phyloP scores from a whole-genome alignment of 1,140 invertebrate species.

The Hyphantria cunea region DNA sequence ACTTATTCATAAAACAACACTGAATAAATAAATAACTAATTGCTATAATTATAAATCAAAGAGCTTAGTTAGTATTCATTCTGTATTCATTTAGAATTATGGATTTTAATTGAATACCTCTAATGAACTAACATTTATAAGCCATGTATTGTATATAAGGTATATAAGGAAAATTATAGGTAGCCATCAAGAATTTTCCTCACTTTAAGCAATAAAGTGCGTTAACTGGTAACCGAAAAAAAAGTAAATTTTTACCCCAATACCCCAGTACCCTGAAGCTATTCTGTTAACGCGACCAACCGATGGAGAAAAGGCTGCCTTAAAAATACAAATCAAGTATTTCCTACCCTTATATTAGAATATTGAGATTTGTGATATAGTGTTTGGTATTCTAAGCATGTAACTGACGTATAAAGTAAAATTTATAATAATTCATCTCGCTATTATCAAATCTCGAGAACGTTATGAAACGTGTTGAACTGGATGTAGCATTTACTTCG shows the following conservation, averaged over 20 bases:
- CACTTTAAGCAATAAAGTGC: background rate
- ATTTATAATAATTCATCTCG: conserved; percentile 22
- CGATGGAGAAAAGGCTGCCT: background rate
- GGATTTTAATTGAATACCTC: too few relatives aligned
- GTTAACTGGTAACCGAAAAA: background rate
- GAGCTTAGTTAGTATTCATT: too few relatives aligned
- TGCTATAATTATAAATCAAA: too few relatives aligned
- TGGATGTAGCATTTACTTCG: background rate
- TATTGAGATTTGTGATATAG: conserved; percentile 4
- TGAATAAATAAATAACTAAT: too few relatives aligned
- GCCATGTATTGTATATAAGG: too few relatives aligned
- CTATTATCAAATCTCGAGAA: conserved; percentile 9
- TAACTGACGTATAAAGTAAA: conserved; percentile 11
- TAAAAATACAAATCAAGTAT: conserved; percentile 18
- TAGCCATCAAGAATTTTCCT: background rate
- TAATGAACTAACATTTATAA: too few relatives aligned
- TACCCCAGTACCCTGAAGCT: background rate
- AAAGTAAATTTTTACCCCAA: background rate
- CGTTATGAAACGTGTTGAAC: conserved; percentile 5
- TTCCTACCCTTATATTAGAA: background rate
- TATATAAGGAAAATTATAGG: background rate
- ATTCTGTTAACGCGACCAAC: background rate
- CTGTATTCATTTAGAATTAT: too few relatives aligned
- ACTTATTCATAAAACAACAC: too few relatives aligned
- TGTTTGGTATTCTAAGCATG: conserved; percentile 16